Percentiles rank a stretch among this genome's conserved stretches.
These are phyloP conservation scores for Cataglyphis altisquamis DNA, from an alignment of 2,888 invertebrate genomes.

Conservation along the genomic window DNA sequence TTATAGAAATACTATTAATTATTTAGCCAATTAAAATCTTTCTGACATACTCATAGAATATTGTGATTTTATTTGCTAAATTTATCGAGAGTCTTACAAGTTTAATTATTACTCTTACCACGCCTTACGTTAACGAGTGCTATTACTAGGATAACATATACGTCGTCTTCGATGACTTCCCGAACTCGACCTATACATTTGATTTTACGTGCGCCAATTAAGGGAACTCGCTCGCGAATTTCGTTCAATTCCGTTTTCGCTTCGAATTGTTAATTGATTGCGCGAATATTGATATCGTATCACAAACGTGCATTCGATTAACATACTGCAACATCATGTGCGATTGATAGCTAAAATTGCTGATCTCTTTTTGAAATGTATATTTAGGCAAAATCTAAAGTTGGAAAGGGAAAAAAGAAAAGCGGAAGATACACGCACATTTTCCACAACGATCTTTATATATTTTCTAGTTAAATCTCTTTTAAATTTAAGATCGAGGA, in stretches of 20 bases:
- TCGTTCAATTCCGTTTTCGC: conserved; percentile 29
- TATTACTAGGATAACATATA: not conserved
- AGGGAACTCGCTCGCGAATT: conserved; percentile 32
- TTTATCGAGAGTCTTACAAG: not conserved
- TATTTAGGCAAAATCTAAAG: not conserved
- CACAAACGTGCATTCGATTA: not conserved
- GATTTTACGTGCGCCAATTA: conserved; percentile 31
- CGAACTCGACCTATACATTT: conserved; percentile 11
- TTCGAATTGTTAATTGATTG: conserved; percentile 34
- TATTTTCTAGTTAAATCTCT: not conserved
- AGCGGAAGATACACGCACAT: too few species aligned
- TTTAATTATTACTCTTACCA: not conserved
- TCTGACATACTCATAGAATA: not conserved
- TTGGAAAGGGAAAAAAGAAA: not conserved
- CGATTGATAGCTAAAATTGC: not conserved
- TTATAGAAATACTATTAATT: not conserved
- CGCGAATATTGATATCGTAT: conserved; percentile 16
- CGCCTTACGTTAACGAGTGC: not conserved
- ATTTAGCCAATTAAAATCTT: conserved; percentile 2
- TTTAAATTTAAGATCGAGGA: not conserved
- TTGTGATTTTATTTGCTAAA: not conserved
- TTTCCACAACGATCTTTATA: not conserved
- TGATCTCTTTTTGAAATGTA: not conserved
- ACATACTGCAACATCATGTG: not conserved
- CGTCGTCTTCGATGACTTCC: not conserved